These are phyloP conservation scores for Ceryle rudis DNA, from an alignment of 2,797 vertebrate species.

Conservation along the genomic window DNA sequence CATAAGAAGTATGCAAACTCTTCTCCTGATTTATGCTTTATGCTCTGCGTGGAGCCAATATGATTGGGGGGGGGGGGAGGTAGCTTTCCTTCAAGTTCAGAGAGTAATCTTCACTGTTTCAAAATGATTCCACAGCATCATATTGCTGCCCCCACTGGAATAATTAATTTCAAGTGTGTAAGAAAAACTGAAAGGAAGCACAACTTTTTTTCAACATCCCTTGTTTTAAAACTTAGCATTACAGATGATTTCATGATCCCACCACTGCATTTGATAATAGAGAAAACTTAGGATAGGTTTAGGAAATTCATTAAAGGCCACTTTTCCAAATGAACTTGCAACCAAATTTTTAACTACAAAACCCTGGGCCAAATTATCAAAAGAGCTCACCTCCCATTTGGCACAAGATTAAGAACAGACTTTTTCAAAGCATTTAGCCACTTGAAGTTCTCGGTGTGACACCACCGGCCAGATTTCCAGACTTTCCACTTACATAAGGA, in stretches of 20 bases:
- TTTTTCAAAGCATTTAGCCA: slow-evolving; percentile 59
- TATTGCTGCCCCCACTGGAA: slow-evolving; percentile 16
- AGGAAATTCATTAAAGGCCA: background rate
- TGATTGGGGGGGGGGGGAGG: background rate
- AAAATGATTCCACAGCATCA: slow-evolving; percentile 45
- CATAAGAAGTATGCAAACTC: slow-evolving; percentile 28
- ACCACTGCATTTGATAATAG: slow-evolving; percentile 14
- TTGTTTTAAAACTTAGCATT: slow-evolving; percentile 10
- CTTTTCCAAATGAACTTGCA: background rate
- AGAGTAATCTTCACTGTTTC: slow-evolving; percentile 4
- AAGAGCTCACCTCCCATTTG: slow-evolving; percentile 49
- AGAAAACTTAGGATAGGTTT: background rate
- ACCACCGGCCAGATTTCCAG: slow-evolving; percentile 37
- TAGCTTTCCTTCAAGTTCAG: slow-evolving; percentile 47
- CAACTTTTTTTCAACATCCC: background rate
- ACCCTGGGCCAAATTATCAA: background rate
- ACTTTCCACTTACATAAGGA: slow-evolving; percentile 50
- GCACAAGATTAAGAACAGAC: slow-evolving; percentile 45
- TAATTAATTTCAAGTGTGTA: background rate
- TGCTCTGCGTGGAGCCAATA: background rate
- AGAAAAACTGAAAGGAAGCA: slow-evolving; percentile 24
- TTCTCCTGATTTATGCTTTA: slow-evolving; percentile 36
- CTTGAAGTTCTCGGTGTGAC: slow-evolving; percentile 52
- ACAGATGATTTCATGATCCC: slow-evolving; percentile 9
- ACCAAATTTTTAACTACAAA: slow-evolving; percentile 16